phyloP scores from a whole-genome alignment of 64 coral and sea anemone species.

The Pocillopora verrucosa region DNA sequence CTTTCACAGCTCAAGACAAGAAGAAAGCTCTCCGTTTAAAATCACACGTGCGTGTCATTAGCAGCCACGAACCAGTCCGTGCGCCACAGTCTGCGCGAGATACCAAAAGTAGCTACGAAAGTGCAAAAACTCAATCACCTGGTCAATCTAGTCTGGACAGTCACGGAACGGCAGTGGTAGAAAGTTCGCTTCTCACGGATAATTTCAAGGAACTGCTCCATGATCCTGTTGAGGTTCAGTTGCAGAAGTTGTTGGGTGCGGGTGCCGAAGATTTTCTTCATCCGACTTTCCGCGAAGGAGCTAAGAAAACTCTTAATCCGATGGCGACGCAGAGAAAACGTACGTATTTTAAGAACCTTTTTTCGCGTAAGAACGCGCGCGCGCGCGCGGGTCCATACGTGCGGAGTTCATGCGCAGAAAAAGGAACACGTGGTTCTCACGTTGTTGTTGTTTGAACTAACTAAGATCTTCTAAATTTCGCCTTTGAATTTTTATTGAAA shows the following conservation, averaged over 20 bases:
- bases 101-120: not conserved
- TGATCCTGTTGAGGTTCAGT: slow-evolving; percentile 70
- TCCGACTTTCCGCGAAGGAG: slow-evolving; percentile 84
- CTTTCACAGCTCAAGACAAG: slow-evolving; percentile 62
- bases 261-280: slow-evolving; percentile 71
- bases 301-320: slow-evolving; percentile 85
- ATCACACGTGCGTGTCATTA: slow-evolving; percentile 66
- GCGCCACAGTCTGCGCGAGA: not conserved
- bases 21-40: slow-evolving; percentile 59
- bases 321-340: slow-evolving; percentile 39
- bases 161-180: not conserved
- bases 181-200: slow-evolving; percentile 49
- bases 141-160: not conserved
- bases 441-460: not conserved
- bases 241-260: slow-evolving; percentile 58
- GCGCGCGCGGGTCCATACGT: not conserved
- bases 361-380: not conserved
- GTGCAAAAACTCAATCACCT: not conserved
- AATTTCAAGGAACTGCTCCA: slow-evolving; percentile 72
- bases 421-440: not conserved
- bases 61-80: slow-evolving; percentile 66
- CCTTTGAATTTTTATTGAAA: too few species aligned
- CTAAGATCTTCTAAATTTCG: not conserved
- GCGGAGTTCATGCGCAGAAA: not conserved
- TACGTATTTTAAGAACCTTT: not conserved